Percentiles rank a stretch among this genome's conserved stretches.
phyloP scores from a whole-genome alignment of 1,140 invertebrate genomes.

The Drosophila ficusphila region DNA sequence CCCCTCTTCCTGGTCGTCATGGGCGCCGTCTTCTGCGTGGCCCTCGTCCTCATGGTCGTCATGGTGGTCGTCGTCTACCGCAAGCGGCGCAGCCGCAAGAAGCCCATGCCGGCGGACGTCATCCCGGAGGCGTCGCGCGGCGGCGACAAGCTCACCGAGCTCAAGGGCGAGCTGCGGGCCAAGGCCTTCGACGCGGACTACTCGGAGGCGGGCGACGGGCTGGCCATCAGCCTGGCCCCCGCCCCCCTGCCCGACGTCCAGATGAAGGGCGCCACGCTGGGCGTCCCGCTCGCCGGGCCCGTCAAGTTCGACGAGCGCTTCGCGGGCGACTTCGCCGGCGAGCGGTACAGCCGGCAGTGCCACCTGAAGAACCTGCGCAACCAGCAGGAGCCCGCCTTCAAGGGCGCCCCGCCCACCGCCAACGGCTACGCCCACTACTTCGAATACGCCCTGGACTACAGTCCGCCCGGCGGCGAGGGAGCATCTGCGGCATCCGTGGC shows the following conservation, averaged over 20 bases:
- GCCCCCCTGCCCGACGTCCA: slow-evolving; percentile 76
- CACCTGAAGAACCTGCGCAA: slow-evolving; percentile 75
- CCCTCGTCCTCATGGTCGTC: slow-evolving; percentile 74
- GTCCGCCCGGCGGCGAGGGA: slow-evolving; percentile 87
- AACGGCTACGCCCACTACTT: slow-evolving; percentile 96
- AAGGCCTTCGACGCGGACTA: slow-evolving; percentile 89
- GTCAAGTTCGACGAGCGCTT: slow-evolving; percentile 91
- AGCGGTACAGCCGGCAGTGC: slow-evolving; percentile 71
- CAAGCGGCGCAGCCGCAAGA: slow-evolving; percentile 73
- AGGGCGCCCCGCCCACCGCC: slow-evolving; percentile 88
- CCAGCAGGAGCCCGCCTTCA: slow-evolving; percentile 82
- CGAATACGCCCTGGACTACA: slow-evolving; percentile 93
- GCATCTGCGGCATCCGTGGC: not conserved
- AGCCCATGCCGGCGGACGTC: slow-evolving; percentile 81
- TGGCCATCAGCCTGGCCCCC: slow-evolving; percentile 76
- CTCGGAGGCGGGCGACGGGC: slow-evolving; percentile 84
- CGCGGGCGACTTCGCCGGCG: slow-evolving; percentile 90
- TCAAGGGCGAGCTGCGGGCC: slow-evolving; percentile 94
- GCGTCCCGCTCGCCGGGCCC: slow-evolving; percentile 90
- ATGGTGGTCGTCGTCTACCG: slow-evolving; percentile 76
- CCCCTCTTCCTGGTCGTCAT: slow-evolving; percentile 74
- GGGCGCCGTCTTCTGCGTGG: slow-evolving; percentile 72
- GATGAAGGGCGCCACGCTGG: slow-evolving; percentile 84
- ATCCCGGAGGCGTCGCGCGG: slow-evolving; percentile 90
- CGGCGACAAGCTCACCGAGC: slow-evolving; percentile 95